A percentile compares a stretch with the other conserved stretches of the same genome.
Evolutionary conservation across 2,113 vertebrate genomes (phyloP).

Genomic region (Rhinopomastus cyanomelas): DNA sequence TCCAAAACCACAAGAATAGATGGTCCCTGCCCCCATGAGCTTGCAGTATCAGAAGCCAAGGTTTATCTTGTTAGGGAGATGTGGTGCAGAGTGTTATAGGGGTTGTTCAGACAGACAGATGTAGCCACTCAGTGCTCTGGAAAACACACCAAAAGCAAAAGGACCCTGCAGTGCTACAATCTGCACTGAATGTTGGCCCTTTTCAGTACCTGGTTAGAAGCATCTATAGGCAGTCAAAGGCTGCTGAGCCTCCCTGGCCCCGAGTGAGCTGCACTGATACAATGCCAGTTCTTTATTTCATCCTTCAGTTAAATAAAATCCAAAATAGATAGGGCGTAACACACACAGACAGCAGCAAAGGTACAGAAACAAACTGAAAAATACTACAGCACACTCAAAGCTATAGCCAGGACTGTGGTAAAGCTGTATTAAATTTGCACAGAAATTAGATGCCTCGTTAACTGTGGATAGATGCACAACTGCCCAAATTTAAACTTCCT

Average conservation of each 20-base stretch:
- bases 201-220: neutral
- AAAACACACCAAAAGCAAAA: neutral
- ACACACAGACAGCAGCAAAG: neutral
- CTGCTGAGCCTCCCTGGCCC: neutral
- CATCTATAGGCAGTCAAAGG: neutral
- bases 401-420: neutral
- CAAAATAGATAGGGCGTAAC: neutral
- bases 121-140: neutral
- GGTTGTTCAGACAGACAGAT: neutral
- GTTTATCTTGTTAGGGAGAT: neutral
- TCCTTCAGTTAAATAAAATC: neutral
- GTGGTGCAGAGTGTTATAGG: neutral
- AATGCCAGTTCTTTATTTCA: neutral
- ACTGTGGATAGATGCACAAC: slow-evolving; percentile 46
- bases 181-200: neutral
- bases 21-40: neutral
- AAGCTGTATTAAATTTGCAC: neutral
- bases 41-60: neutral
- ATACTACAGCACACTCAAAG: neutral
- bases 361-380: neutral
- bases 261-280: neutral
- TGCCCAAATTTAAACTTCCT: slow-evolving; percentile 62
- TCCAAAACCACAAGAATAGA: neutral
- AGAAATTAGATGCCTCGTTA: slow-evolving; percentile 57
- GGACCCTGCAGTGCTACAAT: neutral